phyloP scores from a whole-genome alignment of 2,888 invertebrate genomes.

The Drosophila sordidula region DNA sequence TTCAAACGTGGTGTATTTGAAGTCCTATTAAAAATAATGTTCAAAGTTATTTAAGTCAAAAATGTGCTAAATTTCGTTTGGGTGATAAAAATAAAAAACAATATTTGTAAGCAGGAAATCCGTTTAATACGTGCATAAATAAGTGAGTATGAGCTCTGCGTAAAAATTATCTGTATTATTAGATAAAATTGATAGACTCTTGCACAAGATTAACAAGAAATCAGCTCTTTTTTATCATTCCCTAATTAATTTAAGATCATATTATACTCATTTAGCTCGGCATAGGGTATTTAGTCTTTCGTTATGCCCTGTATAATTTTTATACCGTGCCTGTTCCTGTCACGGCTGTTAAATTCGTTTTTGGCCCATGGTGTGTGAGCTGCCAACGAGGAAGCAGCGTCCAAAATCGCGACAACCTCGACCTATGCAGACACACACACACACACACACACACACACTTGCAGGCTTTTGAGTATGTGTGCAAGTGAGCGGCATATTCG shows the following conservation, averaged over 20 bases:
- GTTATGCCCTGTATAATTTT: too few relatives aligned
- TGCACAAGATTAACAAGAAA: too few relatives aligned
- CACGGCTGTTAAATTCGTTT: background rate
- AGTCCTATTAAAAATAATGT: too few relatives aligned
- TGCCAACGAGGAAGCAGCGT: conserved; percentile 53
- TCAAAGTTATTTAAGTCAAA: background rate
- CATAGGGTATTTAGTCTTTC: background rate
- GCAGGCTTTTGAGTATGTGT: background rate
- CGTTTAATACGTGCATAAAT: background rate
- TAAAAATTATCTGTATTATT: too few relatives aligned
- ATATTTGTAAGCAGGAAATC: background rate
- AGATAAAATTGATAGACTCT: too few relatives aligned
- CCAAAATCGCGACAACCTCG: conserved; percentile 59
- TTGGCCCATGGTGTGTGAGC: conserved; percentile 20
- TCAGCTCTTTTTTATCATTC: too few relatives aligned
- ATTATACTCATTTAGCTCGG: background rate
- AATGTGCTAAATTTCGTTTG: background rate
- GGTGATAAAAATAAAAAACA: background rate
- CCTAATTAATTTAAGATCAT: too few relatives aligned
- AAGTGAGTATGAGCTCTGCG: background rate
- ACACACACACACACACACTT: background rate
- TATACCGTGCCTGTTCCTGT: background rate
- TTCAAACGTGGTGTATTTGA: background rate
- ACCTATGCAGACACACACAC: conserved; percentile 47
- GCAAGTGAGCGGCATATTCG: conserved; percentile 36